Conservation (phyloP, 2,113 vertebrate species). For the Coturnix japonica region DNA sequence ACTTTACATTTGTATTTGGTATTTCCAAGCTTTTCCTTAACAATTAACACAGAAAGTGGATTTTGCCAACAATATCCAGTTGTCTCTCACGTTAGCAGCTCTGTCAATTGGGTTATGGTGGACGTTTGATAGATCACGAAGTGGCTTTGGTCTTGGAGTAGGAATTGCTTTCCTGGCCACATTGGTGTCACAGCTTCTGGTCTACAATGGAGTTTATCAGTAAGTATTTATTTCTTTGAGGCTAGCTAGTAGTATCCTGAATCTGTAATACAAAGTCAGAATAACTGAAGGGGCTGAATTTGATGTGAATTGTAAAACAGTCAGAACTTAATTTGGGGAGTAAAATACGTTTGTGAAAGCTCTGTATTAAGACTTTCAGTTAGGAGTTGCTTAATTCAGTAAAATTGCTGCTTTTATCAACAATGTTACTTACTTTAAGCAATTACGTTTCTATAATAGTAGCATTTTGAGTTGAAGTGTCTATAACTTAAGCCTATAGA, state of each 20-base stretch:
- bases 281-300: background rate
- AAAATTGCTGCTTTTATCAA: background rate
- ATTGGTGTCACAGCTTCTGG: slow-evolving; percentile 89
- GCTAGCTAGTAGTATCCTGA: background rate
- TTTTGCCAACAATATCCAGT: slow-evolving; percentile 95
- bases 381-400: background rate
- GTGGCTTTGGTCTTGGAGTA: slow-evolving; percentile 92
- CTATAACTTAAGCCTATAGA: background rate
- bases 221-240: slow-evolving; percentile 75
- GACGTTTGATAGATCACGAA: slow-evolving; percentile 95
- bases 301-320: background rate
- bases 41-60: slow-evolving; percentile 89
- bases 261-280: background rate
- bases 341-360: background rate
- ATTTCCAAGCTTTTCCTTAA: slow-evolving; percentile 80
- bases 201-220: slow-evolving; percentile 96
- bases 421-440: background rate
- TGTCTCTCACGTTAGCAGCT: slow-evolving; percentile 93
- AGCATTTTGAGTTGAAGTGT: background rate
- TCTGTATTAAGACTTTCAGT: background rate
- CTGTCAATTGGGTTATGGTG: slow-evolving; percentile 97
- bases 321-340: background rate
- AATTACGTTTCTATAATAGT: background rate
- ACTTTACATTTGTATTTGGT: background rate
- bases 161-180: slow-evolving; percentile 92